Percentiles rank a stretch among this genome's conserved stretches.
These are phyloP conservation scores for Aurelia aurita DNA, from an alignment of 30 jellyfish, hydroid and myxozoan species.

Conservation along the genomic window DNA sequence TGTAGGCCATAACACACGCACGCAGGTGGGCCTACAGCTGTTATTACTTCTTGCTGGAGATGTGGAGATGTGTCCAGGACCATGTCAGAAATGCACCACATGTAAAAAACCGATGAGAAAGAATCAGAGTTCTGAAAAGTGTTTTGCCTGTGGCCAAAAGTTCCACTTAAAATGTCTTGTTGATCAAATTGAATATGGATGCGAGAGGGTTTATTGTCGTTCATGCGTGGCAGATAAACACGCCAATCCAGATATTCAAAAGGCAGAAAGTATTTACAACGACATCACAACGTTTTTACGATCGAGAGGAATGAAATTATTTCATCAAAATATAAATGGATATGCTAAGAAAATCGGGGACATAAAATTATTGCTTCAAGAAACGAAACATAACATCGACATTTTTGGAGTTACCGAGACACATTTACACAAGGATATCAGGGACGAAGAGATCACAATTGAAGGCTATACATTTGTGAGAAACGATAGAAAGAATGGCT, in stretches of 20 bases:
- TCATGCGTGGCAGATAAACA: conserved; percentile 46
- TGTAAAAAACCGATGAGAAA: conserved; percentile 32
- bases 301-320: conserved; percentile 32
- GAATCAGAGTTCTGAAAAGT: conserved; percentile 43
- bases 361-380: conserved; percentile 30
- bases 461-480: conserved; percentile 25
- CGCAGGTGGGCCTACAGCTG: conserved; percentile 45
- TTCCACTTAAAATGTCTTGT: conserved; percentile 35
- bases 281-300: conserved; percentile 42
- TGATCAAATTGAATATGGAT: conserved; percentile 36
- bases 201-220: conserved; percentile 57
- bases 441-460: conserved; percentile 36
- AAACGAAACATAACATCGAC: conserved; percentile 48
- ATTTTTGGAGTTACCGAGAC: conserved; percentile 48
- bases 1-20: conserved; percentile 39
- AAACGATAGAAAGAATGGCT: background rate
- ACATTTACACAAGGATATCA: conserved; percentile 50
- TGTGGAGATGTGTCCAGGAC: conserved; percentile 43
- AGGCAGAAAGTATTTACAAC: conserved; percentile 32
- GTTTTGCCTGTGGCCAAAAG: conserved; percentile 44
- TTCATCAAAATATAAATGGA: conserved; percentile 43
- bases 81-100: conserved; percentile 46
- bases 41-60: conserved; percentile 54
- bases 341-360: conserved; percentile 48
- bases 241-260: conserved; percentile 41